Percentiles rank a stretch among this genome's conserved stretches.
Evolutionary conservation across 2,113 vertebrate genomes (phyloP).

Genomic region (Corvus hawaiiensis): DNA sequence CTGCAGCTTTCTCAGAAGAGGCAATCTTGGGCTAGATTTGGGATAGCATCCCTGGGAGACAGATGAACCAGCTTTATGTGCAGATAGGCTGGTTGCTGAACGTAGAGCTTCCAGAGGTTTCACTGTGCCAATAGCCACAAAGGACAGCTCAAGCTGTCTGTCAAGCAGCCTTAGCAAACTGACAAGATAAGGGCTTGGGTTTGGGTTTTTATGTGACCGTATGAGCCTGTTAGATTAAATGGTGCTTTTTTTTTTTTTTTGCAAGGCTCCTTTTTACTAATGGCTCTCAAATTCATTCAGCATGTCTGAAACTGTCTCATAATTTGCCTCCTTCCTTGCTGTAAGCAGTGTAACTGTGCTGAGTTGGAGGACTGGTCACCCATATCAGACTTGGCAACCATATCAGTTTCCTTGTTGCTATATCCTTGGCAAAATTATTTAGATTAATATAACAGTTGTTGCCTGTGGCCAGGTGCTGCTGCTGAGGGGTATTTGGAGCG

Average conservation of each 20-base stretch:
- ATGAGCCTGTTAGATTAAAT: neutral
- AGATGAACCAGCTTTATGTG: neutral
- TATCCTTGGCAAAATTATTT: neutral
- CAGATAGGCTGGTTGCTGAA: neutral
- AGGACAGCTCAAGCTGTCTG: neutral
- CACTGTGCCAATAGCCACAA: no score
- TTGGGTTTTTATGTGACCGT: neutral
- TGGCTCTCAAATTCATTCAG: neutral
- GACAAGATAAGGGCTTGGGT: neutral
- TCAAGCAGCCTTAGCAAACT: neutral
- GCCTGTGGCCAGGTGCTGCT: neutral
- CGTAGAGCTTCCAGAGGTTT: neutral
- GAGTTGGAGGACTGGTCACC: neutral
- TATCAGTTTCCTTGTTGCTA: neutral
- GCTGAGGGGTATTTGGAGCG: fast-evolving
- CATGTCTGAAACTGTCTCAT: fast-evolving
- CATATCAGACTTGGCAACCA: neutral
- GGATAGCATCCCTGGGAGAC: neutral
- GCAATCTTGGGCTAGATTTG: neutral
- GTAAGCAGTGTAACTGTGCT: neutral
- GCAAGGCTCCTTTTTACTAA: neutral
- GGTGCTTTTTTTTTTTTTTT: neutral
- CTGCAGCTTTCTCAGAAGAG: neutral
- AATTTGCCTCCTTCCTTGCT: neutral
- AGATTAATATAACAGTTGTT: neutral